Evolutionary conservation across 2,888 invertebrate genomes (phyloP).

Genomic region (Idaea biselata): DNA sequence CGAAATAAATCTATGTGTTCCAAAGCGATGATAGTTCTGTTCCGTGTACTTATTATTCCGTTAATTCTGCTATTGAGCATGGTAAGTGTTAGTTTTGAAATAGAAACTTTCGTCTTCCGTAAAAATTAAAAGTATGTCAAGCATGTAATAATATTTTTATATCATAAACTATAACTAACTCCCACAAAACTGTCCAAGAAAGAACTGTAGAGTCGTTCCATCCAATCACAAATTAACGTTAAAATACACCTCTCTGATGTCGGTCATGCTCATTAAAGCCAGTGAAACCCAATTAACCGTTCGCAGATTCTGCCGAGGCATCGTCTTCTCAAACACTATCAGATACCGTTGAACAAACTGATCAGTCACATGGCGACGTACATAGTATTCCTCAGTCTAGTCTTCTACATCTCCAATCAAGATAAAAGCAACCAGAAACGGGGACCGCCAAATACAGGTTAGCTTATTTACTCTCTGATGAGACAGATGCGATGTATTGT

Average conservation of each 20-base stretch:
- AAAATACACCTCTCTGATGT: neutral
- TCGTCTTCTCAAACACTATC: constrained; percentile 73
- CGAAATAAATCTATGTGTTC: constrained; percentile 61
- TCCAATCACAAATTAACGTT: neutral
- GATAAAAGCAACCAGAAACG: constrained; percentile 79
- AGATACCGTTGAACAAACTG: constrained; percentile 86
- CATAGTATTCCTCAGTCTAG: constrained; percentile 82
- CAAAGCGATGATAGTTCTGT: constrained; percentile 52
- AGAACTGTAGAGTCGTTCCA: neutral
- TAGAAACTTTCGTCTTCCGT: neutral
- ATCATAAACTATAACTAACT: neutral
- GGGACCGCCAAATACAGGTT: constrained; percentile 81
- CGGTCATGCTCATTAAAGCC: neutral
- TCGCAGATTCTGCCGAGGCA: constrained; percentile 59
- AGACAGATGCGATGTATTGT: constrained; percentile 39
- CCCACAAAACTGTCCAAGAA: neutral
- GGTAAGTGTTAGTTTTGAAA: constrained; percentile 34
- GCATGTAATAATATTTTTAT: neutral
- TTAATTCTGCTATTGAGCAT: constrained; percentile 54
- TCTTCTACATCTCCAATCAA: constrained; percentile 82
- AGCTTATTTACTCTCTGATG: constrained; percentile 26
- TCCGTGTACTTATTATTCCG: constrained; percentile 52
- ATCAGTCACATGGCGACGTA: constrained; percentile 85
- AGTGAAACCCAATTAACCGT: constrained; percentile 21
- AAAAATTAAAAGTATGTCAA: neutral